phyloP scores from a whole-genome alignment of 2,113 vertebrate genomes.

The Oplegnathus fasciatus region DNA sequence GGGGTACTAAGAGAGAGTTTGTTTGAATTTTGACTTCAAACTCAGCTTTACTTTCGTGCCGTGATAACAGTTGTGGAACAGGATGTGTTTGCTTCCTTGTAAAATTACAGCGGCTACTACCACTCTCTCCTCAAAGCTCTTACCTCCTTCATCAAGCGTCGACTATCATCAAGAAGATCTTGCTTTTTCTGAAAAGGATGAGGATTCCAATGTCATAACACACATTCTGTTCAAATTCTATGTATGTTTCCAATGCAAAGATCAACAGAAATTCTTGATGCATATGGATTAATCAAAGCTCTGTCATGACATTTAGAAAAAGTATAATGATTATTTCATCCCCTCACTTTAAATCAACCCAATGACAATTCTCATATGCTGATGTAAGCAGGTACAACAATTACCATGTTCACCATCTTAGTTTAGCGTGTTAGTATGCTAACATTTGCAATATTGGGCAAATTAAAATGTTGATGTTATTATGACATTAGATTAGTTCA shows the following conservation, averaged over 20 bases:
- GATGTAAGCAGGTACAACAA: not conserved
- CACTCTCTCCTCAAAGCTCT: not conserved
- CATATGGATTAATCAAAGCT: not conserved
- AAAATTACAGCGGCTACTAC: conserved; percentile 19
- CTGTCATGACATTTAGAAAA: not conserved
- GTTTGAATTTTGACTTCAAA: conserved; percentile 48
- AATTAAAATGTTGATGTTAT: not conserved
- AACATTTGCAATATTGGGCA: not conserved
- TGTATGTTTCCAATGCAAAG: not conserved
- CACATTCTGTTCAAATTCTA: not conserved
- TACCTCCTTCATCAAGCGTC: not conserved
- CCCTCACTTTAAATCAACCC: too few relatives aligned
- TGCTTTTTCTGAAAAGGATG: not conserved
- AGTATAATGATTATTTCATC: not conserved
- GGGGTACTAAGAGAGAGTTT: conserved; percentile 4
- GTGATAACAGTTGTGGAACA: conserved; percentile 44
- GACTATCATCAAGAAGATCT: not conserved
- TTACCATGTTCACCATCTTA: not conserved
- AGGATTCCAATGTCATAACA: not conserved
- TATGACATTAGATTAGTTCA: not conserved
- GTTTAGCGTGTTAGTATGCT: not conserved
- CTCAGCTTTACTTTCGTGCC: conserved; percentile 7
- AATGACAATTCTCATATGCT: not conserved
- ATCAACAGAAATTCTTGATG: not conserved
- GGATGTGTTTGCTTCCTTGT: conserved; percentile 41